phyloP scores from a whole-genome alignment of 2,113 vertebrate genomes.

The Gallinago jamesoni region DNA sequence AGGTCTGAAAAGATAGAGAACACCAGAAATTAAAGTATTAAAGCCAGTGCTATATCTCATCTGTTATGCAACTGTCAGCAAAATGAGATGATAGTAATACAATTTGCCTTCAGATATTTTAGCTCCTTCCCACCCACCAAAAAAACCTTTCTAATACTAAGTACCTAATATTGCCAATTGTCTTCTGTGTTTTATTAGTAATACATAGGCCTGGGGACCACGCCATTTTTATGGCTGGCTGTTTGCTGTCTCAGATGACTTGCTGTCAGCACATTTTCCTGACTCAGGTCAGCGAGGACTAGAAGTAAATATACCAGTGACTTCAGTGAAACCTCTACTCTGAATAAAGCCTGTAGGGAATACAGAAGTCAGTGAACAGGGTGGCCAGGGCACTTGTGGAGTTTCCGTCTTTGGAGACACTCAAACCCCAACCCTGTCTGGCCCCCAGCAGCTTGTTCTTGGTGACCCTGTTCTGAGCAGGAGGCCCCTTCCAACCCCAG shows the following conservation, averaged over 20 bases:
- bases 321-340: background rate
- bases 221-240: background rate
- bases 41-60: background rate
- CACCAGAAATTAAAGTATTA: background rate
- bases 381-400: background rate
- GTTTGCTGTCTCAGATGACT: background rate
- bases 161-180: background rate
- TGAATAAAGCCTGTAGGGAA: background rate
- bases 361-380: background rate
- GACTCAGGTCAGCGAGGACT: rapidly evolving
- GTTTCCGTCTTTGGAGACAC: background rate
- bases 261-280: background rate
- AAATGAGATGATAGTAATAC: background rate
- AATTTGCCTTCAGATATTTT: background rate
- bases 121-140: background rate
- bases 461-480: background rate
- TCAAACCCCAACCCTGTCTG: background rate
- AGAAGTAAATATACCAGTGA: background rate
- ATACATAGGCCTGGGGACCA: background rate
- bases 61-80: background rate
- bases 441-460: rapidly evolving
- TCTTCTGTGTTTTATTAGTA: background rate
- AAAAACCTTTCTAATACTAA: background rate
- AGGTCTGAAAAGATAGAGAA: background rate
- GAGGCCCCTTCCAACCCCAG: background rate